Conservation (phyloP, 2,113 vertebrate genomes). For the Montifringilla adamsi region DNA sequence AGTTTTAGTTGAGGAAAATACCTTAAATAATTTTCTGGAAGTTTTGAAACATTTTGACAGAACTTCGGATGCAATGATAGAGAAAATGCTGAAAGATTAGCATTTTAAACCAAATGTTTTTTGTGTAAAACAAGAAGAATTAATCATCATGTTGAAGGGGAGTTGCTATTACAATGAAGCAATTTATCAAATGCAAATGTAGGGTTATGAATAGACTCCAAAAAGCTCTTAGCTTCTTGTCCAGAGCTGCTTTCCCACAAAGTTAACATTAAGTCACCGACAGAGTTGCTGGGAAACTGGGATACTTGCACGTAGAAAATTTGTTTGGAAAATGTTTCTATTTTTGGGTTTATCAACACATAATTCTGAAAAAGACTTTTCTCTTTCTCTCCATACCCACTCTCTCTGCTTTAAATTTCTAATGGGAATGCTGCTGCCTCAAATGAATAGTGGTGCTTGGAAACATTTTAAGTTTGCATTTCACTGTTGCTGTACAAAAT, state of each 20-base stretch:
- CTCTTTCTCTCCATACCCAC: not conserved
- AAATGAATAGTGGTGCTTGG: not conserved
- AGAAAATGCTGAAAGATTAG: not conserved
- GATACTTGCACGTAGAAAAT: not conserved
- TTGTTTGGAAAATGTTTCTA: not conserved
- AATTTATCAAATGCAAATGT: constrained; percentile 43
- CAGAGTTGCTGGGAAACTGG: constrained; percentile 1
- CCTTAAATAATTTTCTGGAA: not conserved
- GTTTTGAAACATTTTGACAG: not conserved
- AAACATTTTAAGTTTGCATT: not conserved
- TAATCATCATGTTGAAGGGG: not conserved
- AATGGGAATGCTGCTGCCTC: not conserved
- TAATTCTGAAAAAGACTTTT: not conserved
- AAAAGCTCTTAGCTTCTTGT: not conserved
- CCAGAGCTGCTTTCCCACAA: constrained; percentile 24
- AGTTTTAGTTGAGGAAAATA: not conserved
- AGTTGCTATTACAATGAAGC: not conserved
- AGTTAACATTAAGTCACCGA: not conserved
- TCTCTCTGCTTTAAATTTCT: not conserved
- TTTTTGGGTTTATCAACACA: not conserved
- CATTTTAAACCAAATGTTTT: not conserved
- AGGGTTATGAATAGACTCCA: constrained; percentile 23
- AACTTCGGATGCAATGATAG: not conserved
- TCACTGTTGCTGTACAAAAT: not conserved
- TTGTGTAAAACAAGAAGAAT: not conserved